Percentiles rank a stretch among this genome's conserved stretches.
Conservation (phyloP, 2,113 vertebrate genomes). For the Vidua chalybeata region DNA sequence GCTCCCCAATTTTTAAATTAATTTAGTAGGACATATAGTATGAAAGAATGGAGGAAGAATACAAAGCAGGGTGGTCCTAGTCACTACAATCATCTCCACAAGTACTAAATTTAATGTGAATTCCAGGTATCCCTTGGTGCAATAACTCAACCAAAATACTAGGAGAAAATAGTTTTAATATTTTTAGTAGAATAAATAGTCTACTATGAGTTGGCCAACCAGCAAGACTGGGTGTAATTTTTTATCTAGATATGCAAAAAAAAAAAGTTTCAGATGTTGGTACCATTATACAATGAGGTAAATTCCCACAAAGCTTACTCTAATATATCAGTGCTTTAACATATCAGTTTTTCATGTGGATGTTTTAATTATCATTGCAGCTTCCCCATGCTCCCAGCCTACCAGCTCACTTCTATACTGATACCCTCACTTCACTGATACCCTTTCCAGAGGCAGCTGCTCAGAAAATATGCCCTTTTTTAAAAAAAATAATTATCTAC, state of each 20-base stretch:
- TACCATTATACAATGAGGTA: not conserved
- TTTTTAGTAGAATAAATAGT: not conserved
- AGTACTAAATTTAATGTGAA: not conserved
- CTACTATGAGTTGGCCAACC: not conserved
- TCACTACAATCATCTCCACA: not conserved
- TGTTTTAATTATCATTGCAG: not conserved
- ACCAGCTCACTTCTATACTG: not conserved
- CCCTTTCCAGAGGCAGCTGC: not conserved
- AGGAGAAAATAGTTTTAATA: not conserved
- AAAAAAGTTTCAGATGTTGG: not conserved
- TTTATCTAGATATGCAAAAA: not conserved
- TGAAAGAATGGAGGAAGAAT: not conserved
- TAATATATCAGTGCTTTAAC: not conserved
- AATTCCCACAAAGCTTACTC: not conserved
- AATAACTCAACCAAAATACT: not conserved
- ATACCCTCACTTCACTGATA: not conserved
- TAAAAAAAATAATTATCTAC: not conserved
- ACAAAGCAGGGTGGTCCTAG: not conserved
- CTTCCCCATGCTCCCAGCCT: not conserved
- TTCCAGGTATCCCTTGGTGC: not conserved
- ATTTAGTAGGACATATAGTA: not conserved
- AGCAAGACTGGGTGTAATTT: not conserved
- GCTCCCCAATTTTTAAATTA: conserved; percentile 43
- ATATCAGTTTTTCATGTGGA: accelerated
- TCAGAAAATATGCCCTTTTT: not conserved